Base-by-base conservation (phyloP, 30 jellyfish, hydroid and myxozoan genomes). In the Aurelia aurita region DNA sequence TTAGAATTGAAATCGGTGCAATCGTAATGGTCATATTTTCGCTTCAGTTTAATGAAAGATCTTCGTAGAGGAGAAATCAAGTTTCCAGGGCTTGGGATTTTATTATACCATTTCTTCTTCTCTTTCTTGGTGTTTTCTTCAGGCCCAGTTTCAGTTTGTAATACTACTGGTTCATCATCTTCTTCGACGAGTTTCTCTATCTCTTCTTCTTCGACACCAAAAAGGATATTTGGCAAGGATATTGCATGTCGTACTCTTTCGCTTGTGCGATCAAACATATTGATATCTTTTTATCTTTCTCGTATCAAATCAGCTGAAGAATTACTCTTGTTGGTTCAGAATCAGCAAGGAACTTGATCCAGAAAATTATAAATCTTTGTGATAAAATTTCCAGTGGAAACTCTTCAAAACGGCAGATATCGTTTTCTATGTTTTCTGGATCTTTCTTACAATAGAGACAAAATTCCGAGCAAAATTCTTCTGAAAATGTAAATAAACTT, bases 121-220 rank as follows among this genome's bases (percentile, higher is more conserved):
- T 46, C 84, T 16, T 71, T 74, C 46, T 83, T 83, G 10, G 43
- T 85, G 43, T 57, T 51, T 5, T 29, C 53, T 39, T 39, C 9
- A 39, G 51, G 51, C 51, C 51, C 9, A 39, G 51, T 39, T 4
- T 39, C 51, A 16, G 71, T 61, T 39, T 34, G 18, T 13, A n/a
- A 14, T 11, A 31, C 35, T 7, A 25, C 66, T 15, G 44, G 51
- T 10, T 20, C 43, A 9, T 60, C 93, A 9, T 69, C 79, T 4
- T 60, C 93, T 19, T 69, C 79, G 19, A 83, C 76, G 20, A 83
- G 74, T 12, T 69, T 57, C 49, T 83, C 93, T 0, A 28, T 28
- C 25, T 83, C 93, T 62, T 83, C 93, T 7, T 69, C 86, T 19
- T 83, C 93, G 23, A 57, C 87, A 9, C 79, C 93, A 31, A 71